Evolutionary conservation across 2,888 invertebrate species (phyloP).

Genomic region (Drosophila birchii): DNA sequence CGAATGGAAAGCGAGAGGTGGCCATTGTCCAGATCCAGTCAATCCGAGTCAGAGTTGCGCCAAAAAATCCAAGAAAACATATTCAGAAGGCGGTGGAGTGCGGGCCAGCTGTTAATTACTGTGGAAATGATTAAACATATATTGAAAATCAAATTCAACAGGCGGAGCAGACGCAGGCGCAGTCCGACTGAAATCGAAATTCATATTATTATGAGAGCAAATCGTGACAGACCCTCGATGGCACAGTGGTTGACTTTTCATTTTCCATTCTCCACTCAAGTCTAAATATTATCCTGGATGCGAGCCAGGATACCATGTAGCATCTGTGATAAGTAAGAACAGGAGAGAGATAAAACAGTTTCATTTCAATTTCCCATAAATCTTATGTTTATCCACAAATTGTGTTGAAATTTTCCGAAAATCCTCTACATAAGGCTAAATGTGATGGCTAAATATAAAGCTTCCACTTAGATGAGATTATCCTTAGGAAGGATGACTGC

Average conservation of each 20-base stretch:
- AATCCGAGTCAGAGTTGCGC: slow-evolving; percentile 18
- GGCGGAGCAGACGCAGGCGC: slow-evolving; percentile 1
- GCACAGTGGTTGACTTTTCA: slow-evolving; percentile 6
- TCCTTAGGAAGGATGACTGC: no score
- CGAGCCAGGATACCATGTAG: no score
- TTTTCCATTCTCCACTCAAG: no score
- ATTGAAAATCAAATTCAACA: slow-evolving; percentile 40
- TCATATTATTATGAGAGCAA: slow-evolving; percentile 46
- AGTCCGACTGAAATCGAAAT: slow-evolving; percentile 24
- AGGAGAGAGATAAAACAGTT: no score
- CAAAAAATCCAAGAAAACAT: slow-evolving; percentile 10
- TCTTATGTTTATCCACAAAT: no score
- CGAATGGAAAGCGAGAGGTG: slow-evolving; percentile 30
- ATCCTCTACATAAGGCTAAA: not conserved
- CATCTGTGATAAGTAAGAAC: no score
- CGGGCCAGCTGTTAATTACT: slow-evolving; percentile 59
- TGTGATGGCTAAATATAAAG: not conserved
- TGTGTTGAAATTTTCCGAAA: not conserved
- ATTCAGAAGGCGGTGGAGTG: not conserved
- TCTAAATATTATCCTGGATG: no score
- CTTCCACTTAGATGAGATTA: no score
- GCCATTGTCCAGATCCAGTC: slow-evolving; percentile 29
- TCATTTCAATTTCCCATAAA: no score
- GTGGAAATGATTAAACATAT: slow-evolving; percentile 73
- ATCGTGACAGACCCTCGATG: slow-evolving; percentile 27